Base-by-base conservation (phyloP, 64 coral and sea anemone species). In the Dendronephthya gigantea region DNA sequence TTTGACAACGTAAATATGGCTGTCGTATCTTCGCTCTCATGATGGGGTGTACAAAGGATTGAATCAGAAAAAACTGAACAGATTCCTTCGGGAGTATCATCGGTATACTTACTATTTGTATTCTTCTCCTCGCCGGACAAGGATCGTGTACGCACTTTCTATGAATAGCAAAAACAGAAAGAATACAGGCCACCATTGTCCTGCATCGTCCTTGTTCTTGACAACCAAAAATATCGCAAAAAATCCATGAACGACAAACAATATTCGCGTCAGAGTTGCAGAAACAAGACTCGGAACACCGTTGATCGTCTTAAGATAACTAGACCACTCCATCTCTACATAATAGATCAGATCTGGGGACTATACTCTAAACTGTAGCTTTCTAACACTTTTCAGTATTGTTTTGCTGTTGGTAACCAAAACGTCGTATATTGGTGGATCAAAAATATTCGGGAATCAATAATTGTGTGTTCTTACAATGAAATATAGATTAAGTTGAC, bases 241-340 rank as follows among this genome's bases (percentile, higher is more conserved):
- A 56, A 93, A 93, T 22, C 92, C 94, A 28, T 97, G 94, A 17
- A 97, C 79, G 48, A 93, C 89, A 82, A 97, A 97, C 87, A 97
- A 84, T 1, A 97, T 68, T 23, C 94, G 94, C 48, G 94, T 97
- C 39, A 97, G 40, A 19, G 86, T 88, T 19, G 94, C 94, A 49
- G 90, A 93, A 85, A 90, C 72, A 16, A 79, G 25, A 79, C 72
- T 39, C 6, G 30, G 72, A 33, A 79, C 36, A 5, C 36, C 36
- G 9, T 34, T 79, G 15, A 34, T 34, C 13, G 13, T 79, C 36
- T 34, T 79, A 7, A 79, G 32, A 79, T 36, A 79, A 15, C 29
- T 34, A 7, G 72, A 33, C 72, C 72, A 79, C 15, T 79, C 36
- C 72, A 79, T 79, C 2, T 34, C 29, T 34, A 79, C 15, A n/a